Base-by-base conservation (phyloP, 2,888 invertebrate genomes). In the Lasioglossum figueresi region DNA sequence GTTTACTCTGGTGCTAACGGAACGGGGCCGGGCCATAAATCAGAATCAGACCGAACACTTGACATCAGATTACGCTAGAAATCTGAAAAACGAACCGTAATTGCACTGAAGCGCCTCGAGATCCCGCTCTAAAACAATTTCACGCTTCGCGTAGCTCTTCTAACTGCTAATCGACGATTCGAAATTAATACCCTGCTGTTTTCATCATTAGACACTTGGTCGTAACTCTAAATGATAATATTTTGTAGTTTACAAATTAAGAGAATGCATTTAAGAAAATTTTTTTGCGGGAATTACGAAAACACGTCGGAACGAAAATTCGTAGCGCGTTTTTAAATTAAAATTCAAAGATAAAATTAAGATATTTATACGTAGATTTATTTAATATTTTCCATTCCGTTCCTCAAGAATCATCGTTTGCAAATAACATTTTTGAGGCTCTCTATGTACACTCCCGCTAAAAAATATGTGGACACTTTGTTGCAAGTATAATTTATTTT, bases 1-100 rank as follows among this genome's bases (percentile, higher is more conserved):
- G 59, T 73, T 82, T 70, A 52, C 37, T 48, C 40, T 75, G 59
- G 66, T 52, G 68, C 52, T 56, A 81, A 76, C 48, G 75, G 71
- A 43, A 63, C 45, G 34, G 48, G 27, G 56, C 73, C 14, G 31
- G 4, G 40, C 27, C 34, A 59, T 84, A 80, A 83, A 84, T 79
- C 80, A 83, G 73, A 70, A 76, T 73, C 31, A 56, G 72, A 76
- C 19, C 45, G 48, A 56, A 27, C 45, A 40, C 14, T 73, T 43
- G 31, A 56, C 66, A 79, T 72, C 52, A 79, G 66, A 84, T 84
- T 79, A 59, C 68, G 56, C 8, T 48, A 43, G 40, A 82, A 77
- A 43, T 43, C 68, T 52, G 70, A 71, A 78, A 71, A 82, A 71
- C 63, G 83, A 34, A 23, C 34, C 40, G 43, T 23, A 73, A 74